Evolutionary conservation across 1,140 invertebrate species (phyloP).

Genomic region (Copidosoma floridanum): DNA sequence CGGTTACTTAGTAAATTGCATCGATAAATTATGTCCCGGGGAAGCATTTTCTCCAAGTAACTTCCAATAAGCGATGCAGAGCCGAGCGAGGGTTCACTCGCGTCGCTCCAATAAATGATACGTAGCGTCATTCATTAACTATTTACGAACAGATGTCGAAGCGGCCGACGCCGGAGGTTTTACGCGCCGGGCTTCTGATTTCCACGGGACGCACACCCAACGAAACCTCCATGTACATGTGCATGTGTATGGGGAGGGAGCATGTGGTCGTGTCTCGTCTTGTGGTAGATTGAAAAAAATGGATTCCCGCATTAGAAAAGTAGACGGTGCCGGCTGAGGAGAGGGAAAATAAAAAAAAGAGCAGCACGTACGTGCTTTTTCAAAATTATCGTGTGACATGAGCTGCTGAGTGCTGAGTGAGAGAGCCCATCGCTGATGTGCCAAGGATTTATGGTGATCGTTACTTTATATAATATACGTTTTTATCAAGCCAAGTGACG

Average conservation of each 20-base stretch:
- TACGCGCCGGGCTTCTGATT: slow-evolving; percentile 30
- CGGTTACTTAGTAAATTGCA: no score
- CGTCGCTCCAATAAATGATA: no score
- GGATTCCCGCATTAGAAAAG: slow-evolving; percentile 5
- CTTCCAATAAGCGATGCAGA: no score
- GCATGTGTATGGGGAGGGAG: no score
- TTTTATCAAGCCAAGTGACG: no score
- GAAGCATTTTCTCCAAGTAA: no score
- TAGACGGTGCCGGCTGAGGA: slow-evolving; percentile 19
- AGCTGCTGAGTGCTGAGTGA: background rate
- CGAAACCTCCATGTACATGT: no score
- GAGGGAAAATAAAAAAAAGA: slow-evolving; percentile 15
- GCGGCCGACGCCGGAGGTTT: slow-evolving; percentile 19
- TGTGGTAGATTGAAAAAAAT: slow-evolving; percentile 7
- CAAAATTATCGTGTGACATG: slow-evolving; percentile 5
- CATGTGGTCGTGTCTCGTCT: background rate
- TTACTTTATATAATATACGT: no score
- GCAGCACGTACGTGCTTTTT: slow-evolving; percentile 13
- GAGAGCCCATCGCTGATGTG: no score
- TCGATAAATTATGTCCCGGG: no score
- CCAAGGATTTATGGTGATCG: no score
- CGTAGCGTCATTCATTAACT: slow-evolving; percentile 38
- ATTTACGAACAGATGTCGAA: slow-evolving; percentile 38
- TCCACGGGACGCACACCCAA: slow-evolving; percentile 5
- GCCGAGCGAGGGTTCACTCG: no score